A percentile compares a stretch with the other conserved stretches of the same genome.
phyloP scores from a whole-genome alignment of 1,140 invertebrate genomes.

The Agraylea sexmaculata region DNA sequence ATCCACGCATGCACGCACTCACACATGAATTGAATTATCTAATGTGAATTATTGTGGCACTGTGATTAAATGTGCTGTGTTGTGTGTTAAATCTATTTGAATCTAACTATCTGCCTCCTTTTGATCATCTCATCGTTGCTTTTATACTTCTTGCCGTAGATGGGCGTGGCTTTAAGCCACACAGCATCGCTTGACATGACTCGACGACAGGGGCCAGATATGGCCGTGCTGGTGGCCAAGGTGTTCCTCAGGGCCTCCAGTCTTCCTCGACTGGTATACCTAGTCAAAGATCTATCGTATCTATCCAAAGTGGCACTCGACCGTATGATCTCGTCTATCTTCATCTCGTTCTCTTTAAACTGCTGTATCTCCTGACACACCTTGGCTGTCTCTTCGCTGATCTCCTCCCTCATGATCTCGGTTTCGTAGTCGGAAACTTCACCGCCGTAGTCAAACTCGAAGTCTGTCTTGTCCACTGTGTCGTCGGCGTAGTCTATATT shows the following conservation, averaged over 20 bases:
- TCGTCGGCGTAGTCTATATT: constrained; percentile 13
- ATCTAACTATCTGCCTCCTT: constrained; percentile 18
- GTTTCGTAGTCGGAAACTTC: constrained; percentile 15
- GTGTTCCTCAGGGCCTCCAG: constrained; percentile 8
- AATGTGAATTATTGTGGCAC: no score
- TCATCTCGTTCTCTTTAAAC: constrained; percentile 8
- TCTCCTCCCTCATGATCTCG: constrained; percentile 8
- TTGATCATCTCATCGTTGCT: constrained; percentile 22
- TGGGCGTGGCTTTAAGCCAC: constrained; percentile 11
- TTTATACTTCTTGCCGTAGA: constrained; percentile 11
- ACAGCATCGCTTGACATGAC: constrained; percentile 19
- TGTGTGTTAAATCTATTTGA: constrained; percentile 10
- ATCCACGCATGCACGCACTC: no score
- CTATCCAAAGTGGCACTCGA: constrained; percentile 14
- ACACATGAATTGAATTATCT: no score
- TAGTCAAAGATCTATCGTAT: constrained; percentile 9
- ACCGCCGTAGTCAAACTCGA: constrained; percentile 11
- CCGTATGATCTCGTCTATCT: constrained; percentile 6
- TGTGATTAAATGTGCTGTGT: constrained; percentile 6
- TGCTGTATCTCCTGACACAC: no score
- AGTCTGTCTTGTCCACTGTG: constrained; percentile 5
- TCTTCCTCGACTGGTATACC: constrained; percentile 10
- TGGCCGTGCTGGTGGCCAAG: constrained; percentile 4
- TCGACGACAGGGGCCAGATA: constrained; percentile 16
- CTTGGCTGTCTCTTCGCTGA: background rate